Evolutionary conservation across 2,113 vertebrate species (phyloP), one percentile per base, ranked within the genome.

Genomic region (Conger conger): DNA sequence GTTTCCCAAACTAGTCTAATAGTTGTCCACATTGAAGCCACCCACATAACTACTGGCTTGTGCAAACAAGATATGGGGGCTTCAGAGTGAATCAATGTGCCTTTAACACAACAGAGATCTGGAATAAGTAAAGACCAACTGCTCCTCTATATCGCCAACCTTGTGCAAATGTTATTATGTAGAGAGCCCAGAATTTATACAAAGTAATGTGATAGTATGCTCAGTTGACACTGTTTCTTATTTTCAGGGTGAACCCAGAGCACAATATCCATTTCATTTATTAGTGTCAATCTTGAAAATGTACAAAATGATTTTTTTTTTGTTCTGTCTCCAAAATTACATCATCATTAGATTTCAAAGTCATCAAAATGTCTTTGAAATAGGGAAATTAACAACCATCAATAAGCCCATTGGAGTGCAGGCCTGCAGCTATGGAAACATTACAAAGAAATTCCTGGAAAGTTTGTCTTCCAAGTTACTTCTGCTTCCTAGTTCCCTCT

Each of bases 31-130:
- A 20, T 36, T 79, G 77, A 77, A 79, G 35, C 36, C 17, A 23
- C 30, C 77, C 77, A 37, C 77, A 79, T 79, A 79, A 79, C 40
- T 40, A 23, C 35, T 37, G 77, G 16, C 35, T 27, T 79, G 77
- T 79, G 77, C 76, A 36, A 17, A 77, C 9, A 30, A 36, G 76
- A n/a, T 33, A 36, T 77, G 76, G 76, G 76, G 15, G 37, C 33
- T 73, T 73, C 60, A 68, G 27, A 73, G 27, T 73, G 68, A 73
- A 73, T 73, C 27, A 73, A 73, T 73, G 68, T 30, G 68, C 68
- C 5, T 68, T 68, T 68, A n/a, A n/a, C 27, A 68, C 60, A 68
- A 33, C 30, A 33, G 9, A 73, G 68, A n/a, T 30, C 68, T 11
- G 11, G 13, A 73, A 73, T 33, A 33, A 30, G 23, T 23, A 73